Evolutionary conservation across 2,113 vertebrate species (phyloP), one percentile per base, ranked within the genome.

Genomic region (Phyllopteryx taeniolatus): DNA sequence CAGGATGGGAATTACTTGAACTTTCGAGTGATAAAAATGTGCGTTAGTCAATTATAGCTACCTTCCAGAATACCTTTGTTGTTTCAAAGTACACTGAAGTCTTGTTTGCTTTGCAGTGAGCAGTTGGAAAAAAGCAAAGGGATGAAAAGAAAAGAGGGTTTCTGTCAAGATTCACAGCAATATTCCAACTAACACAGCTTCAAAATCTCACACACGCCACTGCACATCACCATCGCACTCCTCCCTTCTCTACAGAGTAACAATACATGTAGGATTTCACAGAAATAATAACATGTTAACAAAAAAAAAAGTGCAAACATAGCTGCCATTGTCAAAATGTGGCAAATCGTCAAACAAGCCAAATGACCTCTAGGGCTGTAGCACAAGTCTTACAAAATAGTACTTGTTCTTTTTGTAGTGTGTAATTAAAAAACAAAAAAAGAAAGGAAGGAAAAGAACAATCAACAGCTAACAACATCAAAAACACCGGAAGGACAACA

Each of bases 281-380:
- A 92, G 91, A 92, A 92, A 92, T 91, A 85, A 92, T 93, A 91
- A 90, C 88, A 91, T 87, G 83, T 85, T 83, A 89, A 89, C 82
- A 87, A 87, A 66, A 88, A 91, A 87, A 87, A 92, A 93, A 93
- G 92, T 93, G 92, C 92, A 92, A 92, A 90, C 88, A 91, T 85
- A 90, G 88, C 89, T 91, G 91, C 89, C 89, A 78, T 87, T 80
- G 73, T 83, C 47, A 51, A 89, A 89, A 89, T 88, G 88, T 90
- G 88, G 88, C 88, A 87, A 89, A 85, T 89, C 86, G 83, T 89
- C 83, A 72, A 80, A 83, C 83, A 80, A 79, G 84, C 82, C 86
- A 84, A 82, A 88, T 79, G 77, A 81, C 53, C 64, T 83, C 85
- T 15, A 75, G 84, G 83, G 83, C 70, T 74, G 83, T 86, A 88